Percentiles rank a stretch among this genome's conserved stretches.
Conservation (phyloP, 2,888 invertebrate species). For the Thereva unica region DNA sequence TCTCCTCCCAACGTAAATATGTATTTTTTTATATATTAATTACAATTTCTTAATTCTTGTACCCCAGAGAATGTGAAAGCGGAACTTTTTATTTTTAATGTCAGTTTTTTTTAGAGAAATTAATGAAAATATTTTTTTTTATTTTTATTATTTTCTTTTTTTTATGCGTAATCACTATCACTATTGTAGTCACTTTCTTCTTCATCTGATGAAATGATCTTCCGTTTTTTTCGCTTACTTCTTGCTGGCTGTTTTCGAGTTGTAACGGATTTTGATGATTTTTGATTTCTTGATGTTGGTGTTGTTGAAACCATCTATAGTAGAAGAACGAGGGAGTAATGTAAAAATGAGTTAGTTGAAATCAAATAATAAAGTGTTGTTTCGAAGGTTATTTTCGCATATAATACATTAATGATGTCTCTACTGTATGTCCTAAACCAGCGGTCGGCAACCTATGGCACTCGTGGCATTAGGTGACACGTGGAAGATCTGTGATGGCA, state of each 20-base stretch:
- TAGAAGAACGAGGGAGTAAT: constrained; percentile 1
- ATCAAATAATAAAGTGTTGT: background rate
- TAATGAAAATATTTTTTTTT: background rate
- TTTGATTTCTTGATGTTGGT: constrained; percentile 43
- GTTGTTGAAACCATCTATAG: constrained; percentile 44
- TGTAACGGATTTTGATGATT: constrained; percentile 29
- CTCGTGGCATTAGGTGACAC: too few species aligned
- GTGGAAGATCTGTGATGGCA: too few species aligned
- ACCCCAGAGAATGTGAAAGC: background rate
- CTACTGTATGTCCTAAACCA: too few species aligned
- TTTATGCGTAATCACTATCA: constrained; percentile 61
- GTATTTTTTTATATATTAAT: background rate
- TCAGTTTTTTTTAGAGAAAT: background rate
- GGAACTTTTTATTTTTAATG: constrained; percentile 23
- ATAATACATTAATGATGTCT: too few species aligned
- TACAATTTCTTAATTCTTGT: background rate
- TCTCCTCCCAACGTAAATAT: background rate
- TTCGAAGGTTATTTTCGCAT: background rate
- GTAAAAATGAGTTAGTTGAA: background rate
- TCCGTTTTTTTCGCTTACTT: constrained; percentile 59
- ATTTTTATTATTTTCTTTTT: background rate
- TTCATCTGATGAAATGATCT: constrained; percentile 63
- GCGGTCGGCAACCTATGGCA: too few species aligned
- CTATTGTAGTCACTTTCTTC: constrained; percentile 68
- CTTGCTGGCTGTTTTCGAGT: constrained; percentile 35